Evolutionary conservation across 2,888 invertebrate genomes (phyloP).

Genomic region (Meliscaeva auricollis): DNA sequence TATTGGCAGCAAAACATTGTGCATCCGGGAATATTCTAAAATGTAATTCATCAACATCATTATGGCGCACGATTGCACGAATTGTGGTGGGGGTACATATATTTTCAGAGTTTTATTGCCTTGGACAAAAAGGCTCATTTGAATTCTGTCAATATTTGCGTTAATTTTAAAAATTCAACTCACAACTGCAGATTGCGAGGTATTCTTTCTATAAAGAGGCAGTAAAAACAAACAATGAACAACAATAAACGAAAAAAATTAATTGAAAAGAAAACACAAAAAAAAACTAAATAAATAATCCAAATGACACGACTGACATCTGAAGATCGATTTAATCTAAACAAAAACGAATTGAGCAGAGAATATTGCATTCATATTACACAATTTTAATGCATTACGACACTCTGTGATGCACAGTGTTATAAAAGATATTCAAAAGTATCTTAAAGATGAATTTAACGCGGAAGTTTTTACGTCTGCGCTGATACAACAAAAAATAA

Average conservation of each 20-base stretch:
- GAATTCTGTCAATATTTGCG: constrained; percentile 68
- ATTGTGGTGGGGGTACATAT: constrained; percentile 11
- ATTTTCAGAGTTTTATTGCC: not conserved
- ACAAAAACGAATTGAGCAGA: constrained; percentile 9
- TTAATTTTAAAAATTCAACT: constrained; percentile 59
- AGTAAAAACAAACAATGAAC: constrained; percentile 31
- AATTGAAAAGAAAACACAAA: constrained; percentile 12
- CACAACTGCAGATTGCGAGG: constrained; percentile 41
- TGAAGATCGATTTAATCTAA: constrained; percentile 50
- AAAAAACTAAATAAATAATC: constrained; percentile 10
- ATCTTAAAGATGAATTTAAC: constrained; percentile 28
- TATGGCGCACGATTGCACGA: constrained; percentile 49
- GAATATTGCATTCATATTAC: constrained; percentile 32
- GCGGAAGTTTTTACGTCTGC: constrained; percentile 34
- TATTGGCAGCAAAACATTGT: not conserved
- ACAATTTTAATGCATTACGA: constrained; percentile 8
- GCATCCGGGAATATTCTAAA: constrained; percentile 19
- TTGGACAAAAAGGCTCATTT: constrained; percentile 56
- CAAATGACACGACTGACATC: constrained; percentile 43
- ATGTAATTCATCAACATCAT: constrained; percentile 48
- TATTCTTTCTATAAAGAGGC: constrained; percentile 25
- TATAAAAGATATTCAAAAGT: constrained; percentile 14
- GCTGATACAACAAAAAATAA: constrained; percentile 12
- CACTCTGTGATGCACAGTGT: constrained; percentile 16
- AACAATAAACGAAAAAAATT: constrained; percentile 24